Evolutionary conservation across 2,888 invertebrate genomes (phyloP), one percentile per base, ranked within the genome.

Genomic region (Andrena chrysosceles): DNA sequence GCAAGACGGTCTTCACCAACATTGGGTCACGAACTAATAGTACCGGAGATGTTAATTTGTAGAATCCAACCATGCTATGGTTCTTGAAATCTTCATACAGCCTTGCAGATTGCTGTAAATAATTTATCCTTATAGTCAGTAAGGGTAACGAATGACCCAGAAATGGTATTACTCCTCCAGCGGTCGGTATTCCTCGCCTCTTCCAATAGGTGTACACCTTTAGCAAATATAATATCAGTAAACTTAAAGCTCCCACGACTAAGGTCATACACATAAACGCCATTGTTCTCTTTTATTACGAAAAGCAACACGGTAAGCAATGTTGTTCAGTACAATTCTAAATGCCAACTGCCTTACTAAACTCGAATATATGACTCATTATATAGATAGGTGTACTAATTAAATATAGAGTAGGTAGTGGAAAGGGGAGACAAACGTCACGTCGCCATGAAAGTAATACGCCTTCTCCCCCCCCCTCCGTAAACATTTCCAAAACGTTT

Each of bases 21-120:
- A 89, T 88, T 0, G 91, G 91, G 1, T 93, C 93, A 0, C 89
- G 82, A 0, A 84, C 0, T 0, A 84, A 0, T 8, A 83, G 5
- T 4, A 26, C 33, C 0, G 82, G 78, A 0, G 1, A 6, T 0
- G 2, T n/a, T 0, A 68, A 16, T 2, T 62, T 54, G 49, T 82
- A 91, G 13, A 87, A 85, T 0, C 91, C 91, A 2, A 91, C 79
- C 90, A 91, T 90, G 33, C 92, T 92, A 20, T 29, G 7, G 0
- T 83, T 52, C 0, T 78, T 77, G 35, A 83, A 7, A 0, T 72
- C 54, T 0, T 87, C 62, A 68, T 92, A 92, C 0, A 89, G 20
- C 1, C 83, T 72, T 0, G 70, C 59, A n/a, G 70, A 33, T 0
- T 89, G n/a, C 1, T 1, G 0, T 64, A 20, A 0, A 59, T 13